A percentile compares a stretch with the other conserved stretches of the same genome.
These are phyloP conservation scores for Macrotis lagotis DNA, from an alignment of 2,113 vertebrate genomes.

Conservation along the genomic window DNA sequence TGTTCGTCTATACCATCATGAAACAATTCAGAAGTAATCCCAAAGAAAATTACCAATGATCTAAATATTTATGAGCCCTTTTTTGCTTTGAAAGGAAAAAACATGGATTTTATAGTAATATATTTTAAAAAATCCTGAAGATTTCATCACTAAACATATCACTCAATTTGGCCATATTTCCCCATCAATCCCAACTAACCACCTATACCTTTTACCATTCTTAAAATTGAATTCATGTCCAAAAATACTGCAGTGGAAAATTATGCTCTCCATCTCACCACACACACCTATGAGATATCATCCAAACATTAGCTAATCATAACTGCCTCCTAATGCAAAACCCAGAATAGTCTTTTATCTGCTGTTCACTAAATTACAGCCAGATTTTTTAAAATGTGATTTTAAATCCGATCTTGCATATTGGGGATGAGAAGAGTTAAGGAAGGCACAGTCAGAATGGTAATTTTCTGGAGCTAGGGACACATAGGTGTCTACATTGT, in stretches of 20 bases:
- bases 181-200: constrained; percentile 32
- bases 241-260: constrained; percentile 67
- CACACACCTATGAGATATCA: constrained; percentile 46
- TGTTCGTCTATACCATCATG: constrained; percentile 34
- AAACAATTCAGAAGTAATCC: constrained; percentile 48
- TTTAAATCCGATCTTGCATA: constrained; percentile 56
- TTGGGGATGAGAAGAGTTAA: constrained; percentile 50
- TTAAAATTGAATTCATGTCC: constrained; percentile 41
- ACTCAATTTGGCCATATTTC: constrained; percentile 54
- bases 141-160: constrained; percentile 13
- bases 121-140: constrained; percentile 35
- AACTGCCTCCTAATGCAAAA: constrained; percentile 59
- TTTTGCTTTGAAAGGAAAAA: not conserved
- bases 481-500: constrained; percentile 43
- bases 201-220: not conserved
- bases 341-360: constrained; percentile 62
- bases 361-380: constrained; percentile 60
- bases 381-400: constrained; percentile 57
- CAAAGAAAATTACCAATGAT: constrained; percentile 59
- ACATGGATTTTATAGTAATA: constrained; percentile 9
- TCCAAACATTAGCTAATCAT: constrained; percentile 51
- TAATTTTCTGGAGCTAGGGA: constrained; percentile 17
- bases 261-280: constrained; percentile 57
- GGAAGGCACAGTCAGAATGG: constrained; percentile 46
- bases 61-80: constrained; percentile 34